Base-by-base conservation (phyloP, 1,140 invertebrate species). In the Rhyzopertha dominica region DNA sequence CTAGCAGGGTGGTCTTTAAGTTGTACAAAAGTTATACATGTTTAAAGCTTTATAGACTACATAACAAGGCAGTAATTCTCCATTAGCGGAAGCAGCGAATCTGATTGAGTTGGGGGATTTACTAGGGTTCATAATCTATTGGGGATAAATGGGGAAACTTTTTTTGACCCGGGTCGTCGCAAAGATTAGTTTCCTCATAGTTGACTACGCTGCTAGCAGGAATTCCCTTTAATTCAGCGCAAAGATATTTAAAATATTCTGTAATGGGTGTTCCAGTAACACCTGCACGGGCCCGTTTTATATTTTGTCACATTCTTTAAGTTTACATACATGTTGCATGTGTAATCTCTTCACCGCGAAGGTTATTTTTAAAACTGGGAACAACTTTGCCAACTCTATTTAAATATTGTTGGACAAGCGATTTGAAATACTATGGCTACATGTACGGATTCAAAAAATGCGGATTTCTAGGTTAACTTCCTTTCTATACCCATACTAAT, bases 241-340 rank as follows among this genome's bases (percentile, higher is more conserved):
- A 31, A 4, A 31, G 29, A 12, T n/a, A 16, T 31, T 31, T 16
- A 12, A 31, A 31, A 31, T 31, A 5, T 12, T 31, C 29, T 31
- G n/a, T n/a, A n/a, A n/a, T n/a, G n/a, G n/a, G n/a, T n/a, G n/a
- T n/a, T n/a, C n/a, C n/a, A n/a, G n/a, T n/a, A n/a, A n/a, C n/a
- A n/a, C n/a, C n/a, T n/a, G 29, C 29, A 31, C 29, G 29, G 29
- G n/a, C 29, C 12, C n/a, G 29, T n/a, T 31, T 4, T 5, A 31
- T 31, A 31, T 31, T 31, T 12, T 31, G 29, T n/a, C 29, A n/a
- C 29, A 31, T 31, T 31, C 29, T 31, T 31, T 13, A 5, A 31
- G 29, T n/a, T 13, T 31, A 5, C n/a, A 13, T 4, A 16, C 12
- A 5, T 31, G 29, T 12, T 16, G 29, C 16, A 31, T 31, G 16